Percentiles rank a stretch among this genome's conserved stretches.
Evolutionary conservation across 2,888 invertebrate species (phyloP).

Genomic region (Caenorhabditis sp.): DNA sequence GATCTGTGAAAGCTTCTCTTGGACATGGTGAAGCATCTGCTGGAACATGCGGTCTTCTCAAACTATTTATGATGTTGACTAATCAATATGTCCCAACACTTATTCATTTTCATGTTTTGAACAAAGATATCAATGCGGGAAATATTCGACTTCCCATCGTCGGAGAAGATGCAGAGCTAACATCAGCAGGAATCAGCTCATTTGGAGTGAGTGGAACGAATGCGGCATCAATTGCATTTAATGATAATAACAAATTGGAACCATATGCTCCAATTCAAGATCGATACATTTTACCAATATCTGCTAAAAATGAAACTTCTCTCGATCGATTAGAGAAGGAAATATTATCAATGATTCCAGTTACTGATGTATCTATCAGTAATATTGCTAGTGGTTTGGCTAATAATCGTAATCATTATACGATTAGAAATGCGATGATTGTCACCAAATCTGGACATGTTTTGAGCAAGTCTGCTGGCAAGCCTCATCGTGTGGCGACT

Average conservation of each 20-base stretch:
- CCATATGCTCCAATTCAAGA: constrained; percentile 28
- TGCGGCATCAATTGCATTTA: constrained; percentile 56
- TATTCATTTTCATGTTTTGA: constrained; percentile 60
- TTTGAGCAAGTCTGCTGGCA: constrained; percentile 16
- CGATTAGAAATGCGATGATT: constrained; percentile 30
- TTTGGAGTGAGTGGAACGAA: constrained; percentile 69
- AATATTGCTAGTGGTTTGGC: constrained; percentile 27
- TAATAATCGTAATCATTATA: constrained; percentile 28
- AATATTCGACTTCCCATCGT: constrained; percentile 50
- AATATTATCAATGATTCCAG: constrained; percentile 18
- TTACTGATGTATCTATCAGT: constrained; percentile 26
- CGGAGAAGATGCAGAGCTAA: constrained; percentile 49
- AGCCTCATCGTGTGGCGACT: constrained; percentile 26
- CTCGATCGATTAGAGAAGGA: constrained; percentile 37
- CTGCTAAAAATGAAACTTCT: constrained; percentile 56
- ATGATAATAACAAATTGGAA: constrained; percentile 32
- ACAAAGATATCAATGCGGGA: constrained; percentile 57
- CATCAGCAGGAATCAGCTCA: constrained; percentile 60
- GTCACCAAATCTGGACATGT: constrained; percentile 23
- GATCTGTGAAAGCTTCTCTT: constrained; percentile 60
- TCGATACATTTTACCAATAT: constrained; percentile 51
- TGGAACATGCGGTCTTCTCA: constrained; percentile 64
- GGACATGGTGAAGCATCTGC: constrained; percentile 69
- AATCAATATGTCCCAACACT: constrained; percentile 54
- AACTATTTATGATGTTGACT: constrained; percentile 54